Percentiles rank a stretch among this genome's conserved stretches.
These are phyloP conservation scores for Ostrea edulis DNA, from an alignment of 1,140 invertebrate genomes.

Conservation along the genomic window DNA sequence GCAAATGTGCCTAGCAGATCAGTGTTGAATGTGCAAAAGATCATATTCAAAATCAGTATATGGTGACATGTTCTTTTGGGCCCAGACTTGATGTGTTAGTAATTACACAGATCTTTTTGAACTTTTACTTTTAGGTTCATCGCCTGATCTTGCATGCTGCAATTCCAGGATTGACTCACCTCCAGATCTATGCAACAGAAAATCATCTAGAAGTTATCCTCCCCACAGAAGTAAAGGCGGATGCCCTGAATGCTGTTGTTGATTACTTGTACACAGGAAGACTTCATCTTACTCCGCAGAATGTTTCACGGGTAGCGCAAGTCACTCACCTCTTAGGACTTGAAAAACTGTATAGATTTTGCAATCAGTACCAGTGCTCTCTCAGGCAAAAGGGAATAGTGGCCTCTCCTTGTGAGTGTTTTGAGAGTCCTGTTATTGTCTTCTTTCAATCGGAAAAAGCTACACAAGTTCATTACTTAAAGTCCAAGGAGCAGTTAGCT, in stretches of 20 bases:
- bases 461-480: not conserved
- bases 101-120: no score
- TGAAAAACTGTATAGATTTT: not conserved
- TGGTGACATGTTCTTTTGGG: no score
- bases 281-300: not conserved
- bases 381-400: not conserved
- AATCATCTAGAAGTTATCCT: not conserved
- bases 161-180: not conserved
- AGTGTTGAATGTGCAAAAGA: no score
- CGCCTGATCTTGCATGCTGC: not conserved
- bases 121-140: not conserved
- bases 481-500: not conserved
- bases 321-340: not conserved
- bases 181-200: not conserved
- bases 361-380: not conserved
- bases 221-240: not conserved
- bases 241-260: not conserved
- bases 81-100: no score
- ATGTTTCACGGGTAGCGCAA: conserved; percentile 11
- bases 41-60: no score
- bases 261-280: conserved; percentile 1
- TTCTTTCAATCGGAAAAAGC: not conserved
- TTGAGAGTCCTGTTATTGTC: not conserved
- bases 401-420: not conserved
- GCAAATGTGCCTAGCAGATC: no score